Conservation (phyloP, 2,113 vertebrate species). For the Castor canadensis region DNA sequence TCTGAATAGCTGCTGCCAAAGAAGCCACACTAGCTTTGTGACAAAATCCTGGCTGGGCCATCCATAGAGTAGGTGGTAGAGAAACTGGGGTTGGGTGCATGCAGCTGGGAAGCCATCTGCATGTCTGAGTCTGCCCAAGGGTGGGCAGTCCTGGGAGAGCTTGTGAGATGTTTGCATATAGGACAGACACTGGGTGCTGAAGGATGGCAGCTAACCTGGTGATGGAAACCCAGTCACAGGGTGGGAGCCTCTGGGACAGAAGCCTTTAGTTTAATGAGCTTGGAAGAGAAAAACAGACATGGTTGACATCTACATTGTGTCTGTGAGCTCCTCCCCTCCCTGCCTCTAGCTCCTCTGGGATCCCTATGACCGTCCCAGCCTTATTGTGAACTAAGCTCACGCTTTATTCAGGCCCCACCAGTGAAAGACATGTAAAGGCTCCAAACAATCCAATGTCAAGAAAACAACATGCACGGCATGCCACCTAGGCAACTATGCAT, state of each 20-base stretch:
- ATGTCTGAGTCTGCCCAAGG: not conserved
- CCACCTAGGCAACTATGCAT: not conserved
- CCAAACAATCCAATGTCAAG: constrained; percentile 35
- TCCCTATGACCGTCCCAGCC: not conserved
- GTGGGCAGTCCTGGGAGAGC: not conserved
- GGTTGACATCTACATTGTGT: not conserved
- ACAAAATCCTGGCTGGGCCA: not conserved
- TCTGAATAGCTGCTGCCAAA: not conserved
- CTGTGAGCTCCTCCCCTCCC: not conserved
- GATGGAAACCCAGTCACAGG: not conserved
- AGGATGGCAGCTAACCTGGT: not conserved
- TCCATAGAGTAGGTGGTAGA: not conserved
- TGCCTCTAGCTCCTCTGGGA: not conserved
- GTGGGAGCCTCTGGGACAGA: not conserved
- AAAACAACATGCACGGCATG: not conserved
- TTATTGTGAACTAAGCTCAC: not conserved
- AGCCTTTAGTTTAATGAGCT: constrained; percentile 13
- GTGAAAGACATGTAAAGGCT: constrained; percentile 42
- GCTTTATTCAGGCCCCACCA: not conserved
- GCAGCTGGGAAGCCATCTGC: not conserved
- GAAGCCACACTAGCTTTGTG: not conserved
- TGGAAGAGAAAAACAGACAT: not conserved
- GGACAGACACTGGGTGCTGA: not conserved
- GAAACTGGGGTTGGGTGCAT: not conserved
- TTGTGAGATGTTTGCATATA: not conserved